Percentiles rank a stretch among this genome's conserved stretches.
These are phyloP conservation scores for Phaethornis superciliosus DNA, from an alignment of 2,113 vertebrate genomes.

Conservation along the genomic window DNA sequence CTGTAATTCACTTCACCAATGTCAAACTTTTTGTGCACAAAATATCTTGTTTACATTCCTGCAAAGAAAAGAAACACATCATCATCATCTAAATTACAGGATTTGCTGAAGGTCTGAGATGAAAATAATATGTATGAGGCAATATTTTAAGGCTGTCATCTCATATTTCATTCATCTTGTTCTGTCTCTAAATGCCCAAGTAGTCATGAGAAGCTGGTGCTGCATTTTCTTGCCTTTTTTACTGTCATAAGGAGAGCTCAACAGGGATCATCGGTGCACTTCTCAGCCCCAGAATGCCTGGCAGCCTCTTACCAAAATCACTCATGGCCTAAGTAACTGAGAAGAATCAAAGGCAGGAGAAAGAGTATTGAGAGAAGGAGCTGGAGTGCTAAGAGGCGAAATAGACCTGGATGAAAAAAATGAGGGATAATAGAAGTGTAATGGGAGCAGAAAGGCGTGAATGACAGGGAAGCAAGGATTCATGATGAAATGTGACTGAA, in stretches of 20 bases:
- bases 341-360: neutral
- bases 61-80: neutral
- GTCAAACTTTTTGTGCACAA: neutral
- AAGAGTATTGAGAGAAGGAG: neutral
- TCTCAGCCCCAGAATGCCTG: neutral
- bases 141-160: neutral
- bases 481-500: neutral
- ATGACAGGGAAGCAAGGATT: neutral
- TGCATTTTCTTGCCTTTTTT: neutral
- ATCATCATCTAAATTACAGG: neutral
- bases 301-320: neutral
- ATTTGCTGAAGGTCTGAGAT: neutral
- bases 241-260: neutral
- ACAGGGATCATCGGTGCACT: neutral
- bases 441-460: neutral
- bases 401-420: neutral
- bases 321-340: neutral
- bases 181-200: neutral
- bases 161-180: neutral
- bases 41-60: neutral
- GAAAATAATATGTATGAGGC: neutral
- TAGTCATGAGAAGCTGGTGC: neutral
- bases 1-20: neutral
- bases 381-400: neutral
- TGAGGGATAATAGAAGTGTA: neutral